Percentiles rank a stretch among this genome's conserved stretches.
phyloP scores from a whole-genome alignment of 2,797 vertebrate species.

The Schizothorax lantsangensis region DNA sequence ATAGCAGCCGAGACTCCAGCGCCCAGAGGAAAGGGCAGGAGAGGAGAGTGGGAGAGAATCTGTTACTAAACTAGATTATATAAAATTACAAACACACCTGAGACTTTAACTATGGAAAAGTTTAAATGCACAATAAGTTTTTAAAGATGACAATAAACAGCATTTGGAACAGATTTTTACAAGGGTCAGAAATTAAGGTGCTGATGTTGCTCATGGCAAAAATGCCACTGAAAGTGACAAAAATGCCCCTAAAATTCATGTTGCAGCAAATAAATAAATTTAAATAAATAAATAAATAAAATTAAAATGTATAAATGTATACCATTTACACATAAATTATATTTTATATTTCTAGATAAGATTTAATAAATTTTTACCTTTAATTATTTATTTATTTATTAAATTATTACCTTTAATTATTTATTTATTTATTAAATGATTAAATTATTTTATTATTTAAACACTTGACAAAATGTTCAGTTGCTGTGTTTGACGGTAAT shows the following conservation, averaged over 20 bases:
- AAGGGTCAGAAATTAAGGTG: not conserved
- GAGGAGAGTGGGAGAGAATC: not conserved
- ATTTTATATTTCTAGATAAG: not conserved
- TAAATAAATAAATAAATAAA: not conserved
- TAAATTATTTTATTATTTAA: not conserved
- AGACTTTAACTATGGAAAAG: not conserved
- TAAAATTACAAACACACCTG: not conserved
- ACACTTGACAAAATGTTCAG: not conserved
- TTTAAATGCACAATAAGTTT: not conserved
- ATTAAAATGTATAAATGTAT: too few relatives aligned
- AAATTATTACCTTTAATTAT: too few relatives aligned
- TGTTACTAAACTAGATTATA: not conserved
- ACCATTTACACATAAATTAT: not conserved
- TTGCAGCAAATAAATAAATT: not conserved
- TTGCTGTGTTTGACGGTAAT: not conserved
- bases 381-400: not conserved
- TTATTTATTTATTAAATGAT: too few relatives aligned
- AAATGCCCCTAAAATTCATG: not conserved
- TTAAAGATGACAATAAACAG: not conserved
- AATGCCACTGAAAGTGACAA: not conserved
- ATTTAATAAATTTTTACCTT: not conserved
- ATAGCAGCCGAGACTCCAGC: constrained; percentile 10
- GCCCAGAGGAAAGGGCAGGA: not conserved
- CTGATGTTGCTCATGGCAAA: not conserved
- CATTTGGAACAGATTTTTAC: not conserved